A percentile compares a stretch with the other conserved stretches of the same genome.
These are phyloP conservation scores for Macrotus californicus DNA, from an alignment of 2,113 vertebrate genomes.

Conservation along the genomic window DNA sequence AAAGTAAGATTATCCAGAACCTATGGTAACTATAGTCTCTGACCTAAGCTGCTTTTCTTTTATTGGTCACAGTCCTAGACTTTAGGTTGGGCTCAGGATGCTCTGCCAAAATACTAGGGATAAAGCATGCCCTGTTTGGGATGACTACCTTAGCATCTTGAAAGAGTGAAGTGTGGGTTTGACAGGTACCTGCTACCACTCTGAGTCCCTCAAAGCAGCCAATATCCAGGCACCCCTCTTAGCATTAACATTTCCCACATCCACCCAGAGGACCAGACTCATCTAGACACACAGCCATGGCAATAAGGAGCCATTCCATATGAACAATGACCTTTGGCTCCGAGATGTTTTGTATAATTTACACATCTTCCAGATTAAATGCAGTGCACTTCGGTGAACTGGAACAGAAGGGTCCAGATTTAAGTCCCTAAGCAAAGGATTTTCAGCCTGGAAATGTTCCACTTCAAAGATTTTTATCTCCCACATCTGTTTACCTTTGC, in stretches of 20 bases:
- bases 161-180: background rate
- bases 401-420: constrained; percentile 33
- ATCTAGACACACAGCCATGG: background rate
- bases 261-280: background rate
- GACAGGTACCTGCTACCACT: background rate
- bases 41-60: background rate
- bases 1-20: background rate
- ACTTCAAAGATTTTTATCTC: constrained; percentile 46
- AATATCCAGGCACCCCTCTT: accelerated
- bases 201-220: background rate
- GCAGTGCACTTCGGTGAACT: constrained; percentile 46
- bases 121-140: background rate
- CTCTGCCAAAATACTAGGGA: background rate
- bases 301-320: background rate
- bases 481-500: constrained; percentile 56
- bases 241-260: accelerated
- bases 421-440: constrained; percentile 42
- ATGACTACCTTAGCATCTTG: background rate
- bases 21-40: background rate
- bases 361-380: constrained; percentile 28
- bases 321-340: constrained; percentile 26
- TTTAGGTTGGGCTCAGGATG: background rate
- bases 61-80: background rate
- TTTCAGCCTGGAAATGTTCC: constrained; percentile 48
- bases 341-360: constrained; percentile 15